These are phyloP conservation scores for Chaetodon trifascialis DNA, from an alignment of 2,113 vertebrate genomes.

Conservation along the genomic window DNA sequence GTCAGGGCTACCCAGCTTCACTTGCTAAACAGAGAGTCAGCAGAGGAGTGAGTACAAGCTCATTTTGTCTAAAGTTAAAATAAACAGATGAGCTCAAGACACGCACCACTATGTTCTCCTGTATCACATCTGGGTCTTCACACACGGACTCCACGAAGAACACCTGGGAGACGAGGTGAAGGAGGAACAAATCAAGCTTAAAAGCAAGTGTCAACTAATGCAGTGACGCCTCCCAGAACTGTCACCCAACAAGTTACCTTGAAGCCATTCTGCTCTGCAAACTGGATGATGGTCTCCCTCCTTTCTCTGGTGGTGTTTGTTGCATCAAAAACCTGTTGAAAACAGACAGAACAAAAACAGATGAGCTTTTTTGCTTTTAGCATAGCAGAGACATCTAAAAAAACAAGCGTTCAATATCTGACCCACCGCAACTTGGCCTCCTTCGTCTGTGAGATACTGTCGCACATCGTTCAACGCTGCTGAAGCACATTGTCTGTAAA, in stretches of 20 bases:
- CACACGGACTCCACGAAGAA: slow-evolving; percentile 99
- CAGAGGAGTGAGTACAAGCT: neutral
- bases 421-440: slow-evolving; percentile 97
- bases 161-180: slow-evolving; percentile 81
- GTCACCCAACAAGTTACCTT: slow-evolving; percentile 85
- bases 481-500: slow-evolving; percentile 92
- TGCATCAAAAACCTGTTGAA: slow-evolving; percentile 94
- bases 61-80: neutral
- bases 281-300: slow-evolving; percentile 93
- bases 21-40: slow-evolving; percentile 87
- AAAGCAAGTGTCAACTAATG: neutral
- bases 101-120: slow-evolving; percentile 97
- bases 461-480: slow-evolving; percentile 92
- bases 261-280: slow-evolving; percentile 96
- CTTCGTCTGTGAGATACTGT: slow-evolving; percentile 92
- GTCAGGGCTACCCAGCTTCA: slow-evolving; percentile 96
- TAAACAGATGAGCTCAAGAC: neutral
- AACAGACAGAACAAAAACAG: neutral
- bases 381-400: neutral
- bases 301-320: slow-evolving; percentile 98
- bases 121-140: slow-evolving; percentile 96
- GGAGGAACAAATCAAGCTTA: neutral
- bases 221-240: fast-evolving
- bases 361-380: neutral
- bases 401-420: slow-evolving; percentile 18